Percentiles rank a stretch among this genome's conserved stretches.
Conservation (phyloP, 2,113 vertebrate species). For the Engystomops pustulosus region DNA sequence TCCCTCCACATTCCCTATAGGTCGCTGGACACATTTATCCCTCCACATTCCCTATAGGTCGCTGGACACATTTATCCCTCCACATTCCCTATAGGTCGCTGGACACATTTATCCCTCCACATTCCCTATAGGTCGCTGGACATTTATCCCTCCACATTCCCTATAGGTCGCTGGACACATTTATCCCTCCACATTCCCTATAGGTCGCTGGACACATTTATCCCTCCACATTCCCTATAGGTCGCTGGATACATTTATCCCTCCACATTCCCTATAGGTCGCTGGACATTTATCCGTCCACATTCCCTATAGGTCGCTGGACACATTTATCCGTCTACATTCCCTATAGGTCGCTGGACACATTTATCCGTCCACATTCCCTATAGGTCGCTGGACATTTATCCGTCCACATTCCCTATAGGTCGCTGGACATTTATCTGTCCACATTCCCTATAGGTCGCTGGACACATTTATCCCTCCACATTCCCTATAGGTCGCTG, state of each 20-base stretch:
- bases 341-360: too few species aligned
- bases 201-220: too few species aligned
- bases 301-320: too few species aligned
- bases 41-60: slow-evolving; percentile 17
- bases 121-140: too few species aligned
- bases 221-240: slow-evolving; percentile 15
- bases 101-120: not conserved
- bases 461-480: not conserved
- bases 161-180: too few species aligned
- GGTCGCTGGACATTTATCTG: not conserved
- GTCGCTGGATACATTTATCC: too few species aligned
- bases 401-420: slow-evolving; percentile 14
- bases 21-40: too few species aligned
- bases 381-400: too few species aligned
- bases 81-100: too few species aligned
- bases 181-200: slow-evolving; percentile 10
- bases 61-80: not conserved
- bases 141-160: slow-evolving; percentile 1
- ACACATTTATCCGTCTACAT: not conserved
- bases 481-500: too few species aligned
- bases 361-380: slow-evolving; percentile 2
- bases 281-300: not conserved
- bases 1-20: slow-evolving; percentile 15
- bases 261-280: slow-evolving; percentile 17
- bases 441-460: slow-evolving; percentile 24